A percentile compares a stretch with the other conserved stretches of the same genome.
Conservation (phyloP, 2,888 invertebrate species). For the Doris montereyensis region DNA sequence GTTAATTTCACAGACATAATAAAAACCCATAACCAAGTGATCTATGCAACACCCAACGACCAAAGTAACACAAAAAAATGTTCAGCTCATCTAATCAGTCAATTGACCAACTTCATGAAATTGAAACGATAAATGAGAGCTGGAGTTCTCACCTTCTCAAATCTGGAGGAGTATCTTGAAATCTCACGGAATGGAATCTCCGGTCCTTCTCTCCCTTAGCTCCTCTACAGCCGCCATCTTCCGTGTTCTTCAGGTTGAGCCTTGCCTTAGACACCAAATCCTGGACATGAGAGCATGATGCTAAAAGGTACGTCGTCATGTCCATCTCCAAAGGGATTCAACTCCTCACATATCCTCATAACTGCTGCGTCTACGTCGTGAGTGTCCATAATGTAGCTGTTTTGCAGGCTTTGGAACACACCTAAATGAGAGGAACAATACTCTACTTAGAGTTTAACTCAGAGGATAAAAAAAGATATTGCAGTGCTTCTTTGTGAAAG, state of each 20-base stretch:
- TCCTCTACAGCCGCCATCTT: slow-evolving; percentile 11
- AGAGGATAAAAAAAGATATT: no score
- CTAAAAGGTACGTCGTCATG: slow-evolving; percentile 80
- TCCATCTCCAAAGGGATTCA: slow-evolving; percentile 79
- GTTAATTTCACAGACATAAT: no score
- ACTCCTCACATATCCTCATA: slow-evolving; percentile 80
- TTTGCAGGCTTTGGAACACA: slow-evolving; percentile 77
- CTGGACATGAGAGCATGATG: slow-evolving; percentile 69
- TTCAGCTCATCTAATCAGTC: no score
- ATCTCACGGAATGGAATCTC: no score
- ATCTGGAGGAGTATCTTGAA: no score
- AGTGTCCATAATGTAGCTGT: slow-evolving; percentile 76
- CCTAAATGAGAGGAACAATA: slow-evolving; percentile 50
- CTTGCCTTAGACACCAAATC: slow-evolving; percentile 53
- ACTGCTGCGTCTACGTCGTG: slow-evolving; percentile 81
- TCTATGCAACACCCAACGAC: no score
- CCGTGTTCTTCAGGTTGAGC: slow-evolving; percentile 30
- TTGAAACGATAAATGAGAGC: no score
- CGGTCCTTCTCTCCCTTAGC: not conserved
- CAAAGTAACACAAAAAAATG: no score
- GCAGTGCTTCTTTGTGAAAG: not conserved
- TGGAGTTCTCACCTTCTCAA: no score
- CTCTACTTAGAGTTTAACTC: not conserved
- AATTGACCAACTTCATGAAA: no score
- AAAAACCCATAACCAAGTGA: no score